These are phyloP conservation scores for Harlomillsia oculata DNA, from an alignment of 1,140 invertebrate species.

Conservation along the genomic window DNA sequence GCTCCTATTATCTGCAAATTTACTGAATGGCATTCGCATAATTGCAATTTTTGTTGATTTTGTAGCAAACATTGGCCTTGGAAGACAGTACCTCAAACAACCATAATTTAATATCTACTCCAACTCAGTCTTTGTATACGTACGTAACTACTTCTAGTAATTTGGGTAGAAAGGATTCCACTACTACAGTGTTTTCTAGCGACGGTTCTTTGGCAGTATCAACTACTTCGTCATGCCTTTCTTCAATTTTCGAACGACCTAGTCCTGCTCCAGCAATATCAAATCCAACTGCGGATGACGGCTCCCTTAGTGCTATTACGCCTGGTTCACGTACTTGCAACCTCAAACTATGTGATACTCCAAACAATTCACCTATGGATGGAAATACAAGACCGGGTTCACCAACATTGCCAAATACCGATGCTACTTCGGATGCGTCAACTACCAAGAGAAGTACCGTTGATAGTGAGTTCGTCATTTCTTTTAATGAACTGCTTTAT, in stretches of 20 bases:
- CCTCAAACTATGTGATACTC: conserved; percentile 29
- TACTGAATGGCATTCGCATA: too few species aligned
- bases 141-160: conserved; percentile 30
- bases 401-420: conserved; percentile 2
- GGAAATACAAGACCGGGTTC: conserved; percentile 29
- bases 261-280: neutral
- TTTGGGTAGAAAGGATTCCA: conserved; percentile 24
- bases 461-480: conserved; percentile 26
- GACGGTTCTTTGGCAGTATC: conserved; percentile 22
- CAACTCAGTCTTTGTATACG: conserved; percentile 31
- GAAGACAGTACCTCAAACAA: conserved; percentile 14
- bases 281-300: neutral
- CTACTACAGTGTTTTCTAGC: conserved; percentile 30
- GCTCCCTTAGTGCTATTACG: conserved; percentile 7
- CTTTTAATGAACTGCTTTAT: neutral
- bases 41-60: conserved; percentile 1
- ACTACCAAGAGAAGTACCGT: conserved; percentile 24
- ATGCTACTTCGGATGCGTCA: neutral
- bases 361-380: conserved; percentile 32
- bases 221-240: conserved; percentile 17
- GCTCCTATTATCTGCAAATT: too few species aligned
- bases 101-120: conserved; percentile 25
- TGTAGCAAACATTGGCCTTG: conserved; percentile 21
- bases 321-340: neutral
- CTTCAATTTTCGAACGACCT: neutral